Evolutionary conservation across 2,797 vertebrate genomes (phyloP).

Genomic region (Typhlichthys subterraneus): DNA sequence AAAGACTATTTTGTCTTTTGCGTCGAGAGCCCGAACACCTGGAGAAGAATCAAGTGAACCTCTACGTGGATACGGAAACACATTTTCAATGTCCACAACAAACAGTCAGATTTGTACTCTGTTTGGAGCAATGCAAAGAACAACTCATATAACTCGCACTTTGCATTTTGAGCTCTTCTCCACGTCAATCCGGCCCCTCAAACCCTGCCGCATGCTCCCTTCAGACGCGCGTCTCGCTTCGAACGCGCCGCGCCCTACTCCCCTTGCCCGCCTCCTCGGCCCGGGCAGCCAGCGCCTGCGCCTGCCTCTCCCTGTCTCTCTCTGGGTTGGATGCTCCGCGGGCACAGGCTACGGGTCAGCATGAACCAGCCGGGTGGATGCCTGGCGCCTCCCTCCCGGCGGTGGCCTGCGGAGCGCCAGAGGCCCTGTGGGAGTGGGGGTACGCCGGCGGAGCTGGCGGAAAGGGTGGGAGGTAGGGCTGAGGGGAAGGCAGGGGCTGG

Average conservation of each 20-base stretch:
- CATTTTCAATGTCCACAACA: too few species aligned
- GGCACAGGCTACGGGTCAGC: constrained; percentile 80
- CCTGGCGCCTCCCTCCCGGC: constrained; percentile 75
- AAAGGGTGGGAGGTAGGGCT: background rate
- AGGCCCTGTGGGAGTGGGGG: constrained; percentile 57
- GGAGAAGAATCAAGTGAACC: constrained; percentile 23
- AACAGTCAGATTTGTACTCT: constrained; percentile 6
- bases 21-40: constrained; percentile 9
- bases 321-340: constrained; percentile 60
- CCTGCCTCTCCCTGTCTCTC: constrained; percentile 44
- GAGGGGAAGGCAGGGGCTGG: background rate
- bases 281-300: constrained; percentile 19
- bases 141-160: constrained; percentile 15
- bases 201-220: background rate
- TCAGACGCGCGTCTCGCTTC: constrained; percentile 71
- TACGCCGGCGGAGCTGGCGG: background rate
- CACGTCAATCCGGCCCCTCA: constrained; percentile 5
- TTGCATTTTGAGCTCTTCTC: background rate
- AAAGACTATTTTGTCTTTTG: background rate
- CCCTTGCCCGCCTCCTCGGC: constrained; percentile 36
- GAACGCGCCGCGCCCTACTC: constrained; percentile 49
- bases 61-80: too few species aligned
- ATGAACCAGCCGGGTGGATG: constrained; percentile 55
- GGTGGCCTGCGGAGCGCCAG: constrained; percentile 71
- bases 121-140: constrained; percentile 21